Conservation (phyloP, 2,797 vertebrate species). For the Enteromius mattozi region DNA sequence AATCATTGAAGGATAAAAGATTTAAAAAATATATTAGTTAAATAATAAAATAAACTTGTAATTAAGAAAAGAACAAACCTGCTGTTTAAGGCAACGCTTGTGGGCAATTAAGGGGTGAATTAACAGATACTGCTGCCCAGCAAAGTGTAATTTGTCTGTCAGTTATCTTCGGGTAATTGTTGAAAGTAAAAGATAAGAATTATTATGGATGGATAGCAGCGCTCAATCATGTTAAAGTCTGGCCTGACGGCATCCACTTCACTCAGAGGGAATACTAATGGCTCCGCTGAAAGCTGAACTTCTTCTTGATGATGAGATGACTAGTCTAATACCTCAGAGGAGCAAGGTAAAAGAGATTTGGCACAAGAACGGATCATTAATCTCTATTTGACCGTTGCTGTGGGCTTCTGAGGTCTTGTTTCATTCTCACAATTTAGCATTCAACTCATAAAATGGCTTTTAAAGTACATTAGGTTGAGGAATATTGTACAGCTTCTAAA, state of each 20-base stretch:
- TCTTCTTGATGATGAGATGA: not conserved
- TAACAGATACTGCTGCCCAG: not conserved
- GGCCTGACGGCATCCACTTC: not conserved
- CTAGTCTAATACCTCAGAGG: not conserved
- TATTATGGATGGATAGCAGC: not conserved
- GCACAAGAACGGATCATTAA: not conserved
- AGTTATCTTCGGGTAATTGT: not conserved
- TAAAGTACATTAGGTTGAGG: not conserved
- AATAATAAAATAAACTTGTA: not conserved
- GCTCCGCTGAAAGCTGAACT: slow-evolving; percentile 3
- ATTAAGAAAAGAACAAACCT: not conserved
- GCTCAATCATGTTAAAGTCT: not conserved
- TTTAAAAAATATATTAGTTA: not conserved
- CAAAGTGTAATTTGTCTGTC: not conserved
- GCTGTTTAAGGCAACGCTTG: not conserved
- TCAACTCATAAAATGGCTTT: slow-evolving; percentile 5
- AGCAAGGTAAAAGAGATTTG: not conserved
- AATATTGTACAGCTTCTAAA: not conserved
- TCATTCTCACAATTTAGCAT: not conserved
- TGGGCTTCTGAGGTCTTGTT: not conserved
- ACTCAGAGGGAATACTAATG: not conserved
- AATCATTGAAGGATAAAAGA: not conserved
- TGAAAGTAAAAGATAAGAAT: not conserved
- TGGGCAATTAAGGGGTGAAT: not conserved
- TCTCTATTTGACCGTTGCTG: not conserved